These are phyloP conservation scores for Panopea generosa DNA, from an alignment of 2,888 invertebrate species.

Conservation along the genomic window DNA sequence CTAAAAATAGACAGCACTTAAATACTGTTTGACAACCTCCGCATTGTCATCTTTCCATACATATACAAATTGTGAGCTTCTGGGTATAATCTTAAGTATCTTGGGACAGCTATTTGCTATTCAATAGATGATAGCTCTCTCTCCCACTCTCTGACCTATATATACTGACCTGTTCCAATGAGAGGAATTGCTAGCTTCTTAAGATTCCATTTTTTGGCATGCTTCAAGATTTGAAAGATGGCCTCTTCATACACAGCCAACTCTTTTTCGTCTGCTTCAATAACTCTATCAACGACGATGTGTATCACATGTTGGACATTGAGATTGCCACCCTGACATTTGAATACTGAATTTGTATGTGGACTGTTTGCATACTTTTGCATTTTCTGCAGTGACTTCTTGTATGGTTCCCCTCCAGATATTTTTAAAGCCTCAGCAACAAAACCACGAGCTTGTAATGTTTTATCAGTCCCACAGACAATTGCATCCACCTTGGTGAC, in stretches of 20 bases:
- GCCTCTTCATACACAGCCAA: too few species aligned
- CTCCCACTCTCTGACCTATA: slow-evolving; percentile 36
- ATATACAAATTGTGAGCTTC: too few species aligned
- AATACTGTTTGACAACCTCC: too few species aligned
- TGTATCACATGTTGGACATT: slow-evolving; percentile 30
- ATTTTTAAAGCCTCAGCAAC: slow-evolving; percentile 34
- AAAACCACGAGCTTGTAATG: slow-evolving; percentile 32
- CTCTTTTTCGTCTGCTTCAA: slow-evolving; percentile 13
- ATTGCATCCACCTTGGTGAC: slow-evolving; percentile 41
- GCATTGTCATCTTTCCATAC: too few species aligned
- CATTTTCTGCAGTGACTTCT: slow-evolving; percentile 11
- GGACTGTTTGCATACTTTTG: background rate
- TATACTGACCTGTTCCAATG: slow-evolving; percentile 43
- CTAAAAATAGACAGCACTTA: too few species aligned
- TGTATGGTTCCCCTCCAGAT: slow-evolving; percentile 32
- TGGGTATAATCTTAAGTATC: slow-evolving; percentile 14
- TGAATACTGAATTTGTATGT: slow-evolving; percentile 19
- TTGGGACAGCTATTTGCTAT: slow-evolving; percentile 12
- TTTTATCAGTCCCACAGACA: slow-evolving; percentile 39
- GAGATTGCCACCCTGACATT: slow-evolving; percentile 21
- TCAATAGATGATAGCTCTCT: slow-evolving; percentile 24
- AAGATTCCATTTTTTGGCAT: slow-evolving; percentile 15
- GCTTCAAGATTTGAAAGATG: slow-evolving; percentile 8
- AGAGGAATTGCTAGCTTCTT: slow-evolving; percentile 41
- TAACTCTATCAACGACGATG: slow-evolving; percentile 22